Conservation (phyloP, 2,888 invertebrate genomes). For the Pandemis heparana region DNA sequence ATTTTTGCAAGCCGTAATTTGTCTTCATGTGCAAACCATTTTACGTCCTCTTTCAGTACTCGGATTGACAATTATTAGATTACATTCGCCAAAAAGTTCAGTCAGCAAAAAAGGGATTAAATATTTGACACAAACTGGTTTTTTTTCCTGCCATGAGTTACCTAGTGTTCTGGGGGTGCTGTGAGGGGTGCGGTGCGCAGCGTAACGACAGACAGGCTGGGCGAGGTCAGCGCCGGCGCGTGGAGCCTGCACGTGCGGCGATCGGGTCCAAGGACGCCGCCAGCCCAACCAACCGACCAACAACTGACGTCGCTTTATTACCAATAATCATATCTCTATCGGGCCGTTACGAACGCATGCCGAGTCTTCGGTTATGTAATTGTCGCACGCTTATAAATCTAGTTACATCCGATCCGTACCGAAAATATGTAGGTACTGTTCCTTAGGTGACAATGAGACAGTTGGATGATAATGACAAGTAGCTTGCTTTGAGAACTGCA, state of each 20-base stretch:
- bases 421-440: not conserved
- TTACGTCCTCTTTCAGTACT: too few relatives aligned
- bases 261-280: slow-evolving; percentile 32
- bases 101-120: too few relatives aligned
- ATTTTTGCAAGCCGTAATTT: too few relatives aligned
- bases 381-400: not conserved
- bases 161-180: not conserved
- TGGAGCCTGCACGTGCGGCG: slow-evolving; percentile 17
- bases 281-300: slow-evolving; percentile 16
- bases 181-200: not conserved
- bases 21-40: too few relatives aligned
- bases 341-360: not conserved
- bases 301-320: slow-evolving; percentile 1
- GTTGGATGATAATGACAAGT: not conserved
- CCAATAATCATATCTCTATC: not conserved
- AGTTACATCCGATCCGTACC: not conserved
- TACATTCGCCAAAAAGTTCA: too few relatives aligned
- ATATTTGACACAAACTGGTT: too few relatives aligned
- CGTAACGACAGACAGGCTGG: not conserved
- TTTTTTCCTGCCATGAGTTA: too few relatives aligned
- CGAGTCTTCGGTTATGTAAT: not conserved
- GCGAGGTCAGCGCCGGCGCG: slow-evolving; percentile 25
- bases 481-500: not conserved
- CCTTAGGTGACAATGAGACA: not conserved
- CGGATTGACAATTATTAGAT: too few relatives aligned